These are phyloP conservation scores for Sarcophaga carnaria DNA, from an alignment of 2,888 invertebrate genomes.

Conservation along the genomic window DNA sequence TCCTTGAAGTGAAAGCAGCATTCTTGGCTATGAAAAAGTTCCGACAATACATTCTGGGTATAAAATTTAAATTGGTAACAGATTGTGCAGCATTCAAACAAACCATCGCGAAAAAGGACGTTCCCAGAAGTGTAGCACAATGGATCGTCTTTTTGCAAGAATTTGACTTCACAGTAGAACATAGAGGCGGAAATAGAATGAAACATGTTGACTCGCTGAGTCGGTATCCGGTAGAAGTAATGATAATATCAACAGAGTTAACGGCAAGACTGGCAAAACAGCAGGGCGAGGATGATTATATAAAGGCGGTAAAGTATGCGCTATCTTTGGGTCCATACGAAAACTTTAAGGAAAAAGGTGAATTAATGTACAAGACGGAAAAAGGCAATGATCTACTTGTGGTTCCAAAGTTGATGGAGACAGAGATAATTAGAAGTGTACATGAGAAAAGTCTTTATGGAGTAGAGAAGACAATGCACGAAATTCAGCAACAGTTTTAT, in stretches of 20 bases:
- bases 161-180: constrained; percentile 68
- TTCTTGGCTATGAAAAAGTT: constrained; percentile 46
- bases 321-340: too few relatives aligned
- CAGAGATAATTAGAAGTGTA: too few relatives aligned
- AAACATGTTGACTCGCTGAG: constrained; percentile 71
- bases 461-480: too few relatives aligned
- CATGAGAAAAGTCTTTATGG: too few relatives aligned
- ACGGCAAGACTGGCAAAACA: background rate
- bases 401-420: too few relatives aligned
- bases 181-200: constrained; percentile 68
- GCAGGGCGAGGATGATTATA: background rate
- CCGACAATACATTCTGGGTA: constrained; percentile 48
- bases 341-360: too few relatives aligned
- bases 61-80: constrained; percentile 43
- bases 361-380: too few relatives aligned
- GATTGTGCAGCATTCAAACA: constrained; percentile 61
- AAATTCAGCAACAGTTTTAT: too few relatives aligned
- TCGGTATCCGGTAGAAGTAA: constrained; percentile 30
- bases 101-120: constrained; percentile 64
- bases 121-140: constrained; percentile 67
- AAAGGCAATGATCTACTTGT: too few relatives aligned
- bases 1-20: constrained; percentile 50
- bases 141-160: constrained; percentile 71
- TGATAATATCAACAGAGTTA: background rate
- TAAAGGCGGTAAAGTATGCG: background rate